Conservation (phyloP, 2,797 vertebrate species). For the Clamator glandarius region DNA sequence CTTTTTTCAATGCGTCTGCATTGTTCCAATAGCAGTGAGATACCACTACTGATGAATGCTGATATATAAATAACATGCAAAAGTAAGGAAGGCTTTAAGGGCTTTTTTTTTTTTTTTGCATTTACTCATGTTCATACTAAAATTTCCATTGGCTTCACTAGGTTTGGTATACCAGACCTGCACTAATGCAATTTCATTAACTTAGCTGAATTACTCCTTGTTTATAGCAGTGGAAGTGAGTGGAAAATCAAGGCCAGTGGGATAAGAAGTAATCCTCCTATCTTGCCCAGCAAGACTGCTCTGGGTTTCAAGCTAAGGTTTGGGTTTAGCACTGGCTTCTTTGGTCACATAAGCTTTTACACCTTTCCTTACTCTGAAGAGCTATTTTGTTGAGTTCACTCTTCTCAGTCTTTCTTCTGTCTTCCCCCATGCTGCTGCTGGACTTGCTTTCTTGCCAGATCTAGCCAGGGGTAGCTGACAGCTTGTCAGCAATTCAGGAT, state of each 20-base stretch:
- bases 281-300: not conserved
- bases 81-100: not conserved
- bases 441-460: not conserved
- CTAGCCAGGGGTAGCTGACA: not conserved
- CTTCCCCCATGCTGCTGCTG: not conserved
- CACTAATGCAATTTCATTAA: not conserved
- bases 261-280: not conserved
- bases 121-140: not conserved
- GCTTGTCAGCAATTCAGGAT: not conserved
- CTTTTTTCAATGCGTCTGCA: not conserved
- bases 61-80: conserved; percentile 19
- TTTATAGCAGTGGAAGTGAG: not conserved
- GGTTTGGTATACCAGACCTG: not conserved
- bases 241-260: not conserved
- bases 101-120: not conserved
- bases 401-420: not conserved
- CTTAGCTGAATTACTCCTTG: not conserved
- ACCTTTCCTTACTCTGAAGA: not conserved
- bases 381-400: not conserved
- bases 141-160: not conserved
- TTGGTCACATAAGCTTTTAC: not conserved
- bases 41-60: conserved; percentile 49
- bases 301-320: not conserved
- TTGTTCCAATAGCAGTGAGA: conserved; percentile 38
- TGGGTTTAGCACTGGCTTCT: not conserved